Evolutionary conservation across 2,797 vertebrate species (phyloP).

Genomic region (Sebastes itinus): DNA sequence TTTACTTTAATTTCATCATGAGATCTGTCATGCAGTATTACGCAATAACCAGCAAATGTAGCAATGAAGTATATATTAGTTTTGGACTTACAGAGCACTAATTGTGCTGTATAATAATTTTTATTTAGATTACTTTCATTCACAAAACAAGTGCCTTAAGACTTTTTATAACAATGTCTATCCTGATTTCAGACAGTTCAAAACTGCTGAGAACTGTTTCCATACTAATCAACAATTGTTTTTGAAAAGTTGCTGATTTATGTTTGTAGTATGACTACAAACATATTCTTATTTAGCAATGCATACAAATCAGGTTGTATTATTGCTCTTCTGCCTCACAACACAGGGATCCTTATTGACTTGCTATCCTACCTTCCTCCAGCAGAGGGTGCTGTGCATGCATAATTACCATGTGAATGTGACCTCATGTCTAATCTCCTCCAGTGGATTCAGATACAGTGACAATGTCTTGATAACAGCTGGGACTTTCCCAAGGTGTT

Average conservation of each 20-base stretch:
- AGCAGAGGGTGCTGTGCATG: constrained; percentile 63
- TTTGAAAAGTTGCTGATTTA: neutral
- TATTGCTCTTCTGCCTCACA: neutral
- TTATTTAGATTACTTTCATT: neutral
- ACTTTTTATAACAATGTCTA: neutral
- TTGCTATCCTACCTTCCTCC: constrained; percentile 1
- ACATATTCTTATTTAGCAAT: neutral
- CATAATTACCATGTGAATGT: neutral
- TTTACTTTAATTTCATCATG: neutral
- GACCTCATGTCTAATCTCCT: neutral
- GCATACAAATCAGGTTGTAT: neutral
- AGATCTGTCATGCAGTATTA: neutral
- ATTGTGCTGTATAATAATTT: neutral
- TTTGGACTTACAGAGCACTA: neutral
- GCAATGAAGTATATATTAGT: neutral
- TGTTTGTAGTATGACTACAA: neutral
- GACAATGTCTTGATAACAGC: neutral
- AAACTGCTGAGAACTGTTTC: neutral
- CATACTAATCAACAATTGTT: neutral
- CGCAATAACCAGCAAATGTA: neutral
- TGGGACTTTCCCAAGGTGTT: constrained; percentile 48
- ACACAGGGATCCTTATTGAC: neutral
- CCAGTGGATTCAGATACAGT: neutral
- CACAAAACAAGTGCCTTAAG: neutral
- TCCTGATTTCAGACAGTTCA: neutral